Percentiles rank a stretch among this genome's conserved stretches.
These are phyloP conservation scores for Sebastes minor DNA, from an alignment of 2,797 vertebrate genomes.

Conservation along the genomic window DNA sequence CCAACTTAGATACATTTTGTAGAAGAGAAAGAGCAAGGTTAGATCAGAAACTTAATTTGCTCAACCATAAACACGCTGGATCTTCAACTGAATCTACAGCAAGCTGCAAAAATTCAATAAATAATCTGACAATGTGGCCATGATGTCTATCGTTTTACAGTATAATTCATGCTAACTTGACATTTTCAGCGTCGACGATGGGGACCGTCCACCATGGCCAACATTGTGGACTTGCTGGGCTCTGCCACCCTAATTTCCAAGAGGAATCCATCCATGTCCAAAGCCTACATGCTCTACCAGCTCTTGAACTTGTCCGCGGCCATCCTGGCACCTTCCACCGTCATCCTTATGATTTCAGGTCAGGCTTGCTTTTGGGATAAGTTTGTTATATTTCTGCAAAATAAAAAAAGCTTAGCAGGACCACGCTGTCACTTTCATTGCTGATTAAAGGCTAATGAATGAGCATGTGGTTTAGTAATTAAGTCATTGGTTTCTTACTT, in stretches of 20 bases:
- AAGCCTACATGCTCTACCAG: constrained; percentile 74
- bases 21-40: background rate
- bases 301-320: constrained; percentile 59
- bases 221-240: constrained; percentile 71
- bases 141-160: background rate
- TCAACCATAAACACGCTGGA: background rate
- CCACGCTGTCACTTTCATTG: background rate
- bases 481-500: too few relatives aligned
- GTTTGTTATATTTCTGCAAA: background rate
- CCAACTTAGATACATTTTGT: background rate
- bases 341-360: constrained; percentile 78
- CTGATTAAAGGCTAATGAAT: background rate
- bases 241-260: constrained; percentile 31
- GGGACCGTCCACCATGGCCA: constrained; percentile 80
- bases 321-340: constrained; percentile 72
- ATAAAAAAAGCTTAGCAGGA: background rate
- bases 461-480: background rate
- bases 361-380: background rate
- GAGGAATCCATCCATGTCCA: constrained; percentile 77
- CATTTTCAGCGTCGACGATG: constrained; percentile 69
- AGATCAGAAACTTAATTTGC: background rate
- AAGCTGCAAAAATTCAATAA: background rate
- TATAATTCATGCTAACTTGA: background rate
- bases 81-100: background rate
- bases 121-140: too few relatives aligned